phyloP scores from a whole-genome alignment of 1,140 invertebrate genomes.

The Sweltsa coloradensis region DNA sequence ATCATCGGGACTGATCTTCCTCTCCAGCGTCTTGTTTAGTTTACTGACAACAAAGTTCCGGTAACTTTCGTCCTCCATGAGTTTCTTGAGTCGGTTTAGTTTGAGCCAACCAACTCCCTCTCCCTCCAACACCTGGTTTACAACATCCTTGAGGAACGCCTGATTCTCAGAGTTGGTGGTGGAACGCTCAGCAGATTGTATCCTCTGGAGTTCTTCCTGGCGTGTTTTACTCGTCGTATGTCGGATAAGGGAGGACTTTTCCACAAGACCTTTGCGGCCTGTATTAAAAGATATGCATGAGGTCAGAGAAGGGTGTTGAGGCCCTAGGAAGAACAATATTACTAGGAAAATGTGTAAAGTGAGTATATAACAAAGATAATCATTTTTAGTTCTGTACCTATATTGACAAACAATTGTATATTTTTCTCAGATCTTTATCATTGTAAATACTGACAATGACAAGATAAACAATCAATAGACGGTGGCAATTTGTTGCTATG shows the following conservation, averaged over 20 bases:
- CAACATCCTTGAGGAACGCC: slow-evolving; percentile 73
- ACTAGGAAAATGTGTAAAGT: no score
- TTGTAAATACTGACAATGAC: no score
- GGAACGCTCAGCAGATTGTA: slow-evolving; percentile 51
- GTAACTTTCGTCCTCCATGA: slow-evolving; percentile 99
- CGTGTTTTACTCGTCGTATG: slow-evolving; percentile 41
- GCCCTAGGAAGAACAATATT: no score
- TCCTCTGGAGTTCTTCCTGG: slow-evolving; percentile 50
- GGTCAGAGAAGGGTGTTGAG: no score
- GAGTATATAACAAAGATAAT: no score
- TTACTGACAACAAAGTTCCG: slow-evolving; percentile 91
- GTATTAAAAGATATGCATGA: slow-evolving; percentile 7
- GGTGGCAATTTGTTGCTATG: no score
- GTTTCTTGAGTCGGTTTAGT: slow-evolving; percentile 81
- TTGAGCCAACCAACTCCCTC: slow-evolving; percentile 97
- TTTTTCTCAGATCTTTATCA: no score
- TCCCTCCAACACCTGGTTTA: slow-evolving; percentile 83
- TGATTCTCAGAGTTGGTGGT: slow-evolving; percentile 76
- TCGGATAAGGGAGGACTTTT: slow-evolving; percentile 81
- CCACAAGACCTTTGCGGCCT: slow-evolving; percentile 71
- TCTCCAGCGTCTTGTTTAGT: slow-evolving; percentile 86
- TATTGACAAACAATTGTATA: no score
- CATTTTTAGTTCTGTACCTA: no score
- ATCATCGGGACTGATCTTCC: slow-evolving; percentile 88
- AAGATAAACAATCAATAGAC: no score